phyloP scores from a whole-genome alignment of 2,888 invertebrate species.

The Euplexia lucipara region DNA sequence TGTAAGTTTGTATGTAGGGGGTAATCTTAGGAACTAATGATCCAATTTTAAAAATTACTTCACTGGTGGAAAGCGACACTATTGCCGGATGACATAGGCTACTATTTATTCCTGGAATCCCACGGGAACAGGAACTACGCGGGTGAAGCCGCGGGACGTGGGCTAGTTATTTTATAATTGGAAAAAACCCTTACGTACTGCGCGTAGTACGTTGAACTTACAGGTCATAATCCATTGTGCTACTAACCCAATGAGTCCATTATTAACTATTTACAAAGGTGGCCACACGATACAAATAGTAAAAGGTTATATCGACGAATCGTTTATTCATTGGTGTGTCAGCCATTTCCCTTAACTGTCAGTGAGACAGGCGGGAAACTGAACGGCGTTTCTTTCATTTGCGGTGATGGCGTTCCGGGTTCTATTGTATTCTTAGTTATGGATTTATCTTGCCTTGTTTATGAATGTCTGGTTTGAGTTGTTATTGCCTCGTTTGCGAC shows the following conservation, averaged over 20 bases:
- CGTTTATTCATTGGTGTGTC: slow-evolving; percentile 56
- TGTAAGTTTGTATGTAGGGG: no score
- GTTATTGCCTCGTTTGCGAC: not conserved
- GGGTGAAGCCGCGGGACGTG: no score
- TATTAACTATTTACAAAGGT: slow-evolving; percentile 48
- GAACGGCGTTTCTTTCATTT: slow-evolving; percentile 37
- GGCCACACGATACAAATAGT: slow-evolving; percentile 16
- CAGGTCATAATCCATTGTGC: not conserved
- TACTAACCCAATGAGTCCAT: not conserved
- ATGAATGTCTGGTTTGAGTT: not conserved
- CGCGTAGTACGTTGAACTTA: not conserved
- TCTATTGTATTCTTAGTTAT: slow-evolving; percentile 4
- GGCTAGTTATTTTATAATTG: no score
- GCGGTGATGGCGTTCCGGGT: slow-evolving; percentile 5
- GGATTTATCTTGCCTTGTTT: not conserved
- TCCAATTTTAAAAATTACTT: no score
- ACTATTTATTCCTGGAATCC: no score
- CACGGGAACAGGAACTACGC: no score
- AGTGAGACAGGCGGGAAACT: slow-evolving; percentile 19
- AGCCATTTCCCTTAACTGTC: slow-evolving; percentile 43
- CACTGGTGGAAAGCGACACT: no score
- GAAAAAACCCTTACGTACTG: not conserved
- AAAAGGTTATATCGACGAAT: slow-evolving; percentile 51
- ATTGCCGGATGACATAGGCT: no score
- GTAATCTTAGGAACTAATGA: no score